phyloP scores from a whole-genome alignment of 2,888 invertebrate genomes.

The Epicampocera succincta region DNA sequence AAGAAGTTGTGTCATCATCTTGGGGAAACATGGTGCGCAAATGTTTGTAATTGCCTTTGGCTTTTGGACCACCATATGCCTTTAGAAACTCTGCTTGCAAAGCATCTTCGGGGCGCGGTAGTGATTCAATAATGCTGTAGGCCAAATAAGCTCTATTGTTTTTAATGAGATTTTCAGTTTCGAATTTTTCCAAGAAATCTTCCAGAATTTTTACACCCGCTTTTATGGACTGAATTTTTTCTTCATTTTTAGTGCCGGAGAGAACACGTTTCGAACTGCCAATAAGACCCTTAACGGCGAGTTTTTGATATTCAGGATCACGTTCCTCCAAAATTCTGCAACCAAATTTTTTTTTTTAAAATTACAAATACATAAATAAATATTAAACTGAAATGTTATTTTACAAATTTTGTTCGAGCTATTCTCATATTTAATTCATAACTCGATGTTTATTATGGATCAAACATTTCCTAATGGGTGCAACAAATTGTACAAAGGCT shows the following conservation, averaged over 20 bases:
- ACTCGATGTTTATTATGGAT: too few species aligned
- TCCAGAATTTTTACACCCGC: conserved; percentile 88
- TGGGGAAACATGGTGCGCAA: conserved; percentile 85
- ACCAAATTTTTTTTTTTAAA: neutral
- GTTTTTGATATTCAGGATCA: conserved; percentile 89
- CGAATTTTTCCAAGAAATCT: conserved; percentile 88
- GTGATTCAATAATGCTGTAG: conserved; percentile 84
- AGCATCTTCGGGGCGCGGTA: conserved; percentile 83
- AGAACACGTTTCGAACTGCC: conserved; percentile 88
- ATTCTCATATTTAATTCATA: too few species aligned
- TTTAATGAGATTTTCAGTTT: conserved; percentile 85
- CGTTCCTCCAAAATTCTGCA: conserved; percentile 85
- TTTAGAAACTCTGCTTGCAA: conserved; percentile 84
- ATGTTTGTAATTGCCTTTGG: conserved; percentile 85
- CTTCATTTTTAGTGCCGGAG: conserved; percentile 89
- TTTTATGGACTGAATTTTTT: conserved; percentile 88
- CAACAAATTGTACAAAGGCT: too few species aligned
- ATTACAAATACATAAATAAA: neutral
- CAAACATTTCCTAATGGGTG: too few species aligned
- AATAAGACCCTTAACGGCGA: conserved; percentile 87
- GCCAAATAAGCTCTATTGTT: conserved; percentile 88
- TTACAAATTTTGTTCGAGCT: too few species aligned
- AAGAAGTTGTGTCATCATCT: conserved; percentile 84
- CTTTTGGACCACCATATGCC: conserved; percentile 86
- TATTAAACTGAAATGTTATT: neutral